These are phyloP conservation scores for Paraplagusia blochii DNA, from an alignment of 2,113 vertebrate species.

Conservation along the genomic window DNA sequence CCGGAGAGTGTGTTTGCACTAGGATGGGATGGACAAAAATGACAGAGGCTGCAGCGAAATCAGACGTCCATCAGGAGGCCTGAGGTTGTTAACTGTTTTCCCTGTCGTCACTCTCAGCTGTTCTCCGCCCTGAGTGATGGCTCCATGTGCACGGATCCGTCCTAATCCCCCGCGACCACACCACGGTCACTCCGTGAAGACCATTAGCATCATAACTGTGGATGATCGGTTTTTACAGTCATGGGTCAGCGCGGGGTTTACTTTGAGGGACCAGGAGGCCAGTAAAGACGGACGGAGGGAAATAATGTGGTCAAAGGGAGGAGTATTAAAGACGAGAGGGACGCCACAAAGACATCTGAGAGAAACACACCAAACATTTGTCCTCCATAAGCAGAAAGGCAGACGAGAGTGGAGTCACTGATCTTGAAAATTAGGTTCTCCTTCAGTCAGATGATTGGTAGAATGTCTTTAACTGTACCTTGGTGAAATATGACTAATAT, in stretches of 20 bases:
- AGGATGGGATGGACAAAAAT: slow-evolving; percentile 9
- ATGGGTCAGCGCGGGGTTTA: slow-evolving; percentile 51
- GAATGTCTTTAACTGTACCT: too few species aligned
- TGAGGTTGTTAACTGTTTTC: slow-evolving; percentile 45
- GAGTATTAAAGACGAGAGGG: slow-evolving; percentile 8
- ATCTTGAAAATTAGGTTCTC: too few species aligned
- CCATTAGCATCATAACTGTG: slow-evolving; percentile 61
- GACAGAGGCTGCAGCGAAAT: not conserved
- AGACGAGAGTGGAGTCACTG: too few species aligned
- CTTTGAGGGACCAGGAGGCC: slow-evolving; percentile 16
- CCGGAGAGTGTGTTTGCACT: slow-evolving; percentile 35
- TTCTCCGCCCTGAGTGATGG: slow-evolving; percentile 60
- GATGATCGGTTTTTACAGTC: slow-evolving; percentile 53
- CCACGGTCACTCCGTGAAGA: slow-evolving; percentile 45
- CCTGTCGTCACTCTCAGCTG: slow-evolving; percentile 42
- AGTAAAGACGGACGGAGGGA: slow-evolving; percentile 3
- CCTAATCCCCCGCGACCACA: slow-evolving; percentile 57
- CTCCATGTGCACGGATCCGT: slow-evolving; percentile 48
- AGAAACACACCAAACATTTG: slow-evolving; percentile 22
- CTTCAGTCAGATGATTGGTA: too few species aligned
- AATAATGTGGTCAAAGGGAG: slow-evolving; percentile 23
- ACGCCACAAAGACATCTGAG: slow-evolving; percentile 5
- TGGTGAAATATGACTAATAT: too few species aligned
- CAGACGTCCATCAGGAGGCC: not conserved
- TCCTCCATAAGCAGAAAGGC: slow-evolving; percentile 25